Evolutionary conservation across 1,140 invertebrate species (phyloP).

Genomic region (Popillia japonica): DNA sequence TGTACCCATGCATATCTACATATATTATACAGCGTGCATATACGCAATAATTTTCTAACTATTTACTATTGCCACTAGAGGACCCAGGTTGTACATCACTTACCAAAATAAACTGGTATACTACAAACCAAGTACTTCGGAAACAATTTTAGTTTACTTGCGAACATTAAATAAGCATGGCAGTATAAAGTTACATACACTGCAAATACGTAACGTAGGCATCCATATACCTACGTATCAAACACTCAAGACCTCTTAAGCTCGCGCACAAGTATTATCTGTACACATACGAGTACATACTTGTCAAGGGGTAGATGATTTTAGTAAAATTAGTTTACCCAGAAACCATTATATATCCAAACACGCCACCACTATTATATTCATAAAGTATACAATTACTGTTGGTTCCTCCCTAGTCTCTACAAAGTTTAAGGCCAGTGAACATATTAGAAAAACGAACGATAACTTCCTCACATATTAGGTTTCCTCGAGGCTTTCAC

Average conservation of each 20-base stretch:
- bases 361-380: conserved; percentile 37
- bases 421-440: conserved; percentile 35
- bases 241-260: not conserved
- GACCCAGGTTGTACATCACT: too few species aligned
- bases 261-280: not conserved
- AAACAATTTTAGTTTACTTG: too few species aligned
- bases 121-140: too few species aligned
- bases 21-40: too few species aligned
- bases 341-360: conserved; percentile 34
- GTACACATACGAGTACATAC: conserved; percentile 8
- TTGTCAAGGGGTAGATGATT: conserved; percentile 26
- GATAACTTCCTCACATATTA: conserved; percentile 28
- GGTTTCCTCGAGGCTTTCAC: conserved; percentile 22
- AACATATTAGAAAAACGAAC: conserved; percentile 30
- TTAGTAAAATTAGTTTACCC: conserved; percentile 39
- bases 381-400: conserved; percentile 39
- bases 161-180: not conserved
- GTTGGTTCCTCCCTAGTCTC: conserved; percentile 8
- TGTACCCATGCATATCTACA: too few species aligned
- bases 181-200: not conserved
- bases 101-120: too few species aligned
- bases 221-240: not conserved
- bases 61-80: too few species aligned
- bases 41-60: too few species aligned
- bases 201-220: not conserved